A percentile compares a stretch with the other conserved stretches of the same genome.
Conservation (phyloP, 2,797 vertebrate genomes). For the Anabacerthia variegaticeps region DNA sequence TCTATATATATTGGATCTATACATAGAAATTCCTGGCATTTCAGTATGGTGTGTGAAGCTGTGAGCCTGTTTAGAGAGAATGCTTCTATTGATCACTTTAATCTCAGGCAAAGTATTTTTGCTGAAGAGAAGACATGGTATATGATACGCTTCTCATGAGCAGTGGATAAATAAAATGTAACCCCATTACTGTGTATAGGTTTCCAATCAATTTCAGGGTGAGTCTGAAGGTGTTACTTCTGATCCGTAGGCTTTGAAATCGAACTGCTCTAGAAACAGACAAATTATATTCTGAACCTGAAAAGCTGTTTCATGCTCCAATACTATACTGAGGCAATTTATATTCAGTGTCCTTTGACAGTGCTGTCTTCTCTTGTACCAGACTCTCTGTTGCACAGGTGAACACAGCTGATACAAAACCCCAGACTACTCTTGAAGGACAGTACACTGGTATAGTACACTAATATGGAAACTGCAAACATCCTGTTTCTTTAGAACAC, state of each 20-base stretch:
- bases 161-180: neutral
- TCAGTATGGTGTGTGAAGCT: neutral
- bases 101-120: neutral
- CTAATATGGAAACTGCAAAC: neutral
- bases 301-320: neutral
- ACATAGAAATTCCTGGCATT: neutral
- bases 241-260: neutral
- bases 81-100: neutral
- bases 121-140: neutral
- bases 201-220: neutral
- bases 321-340: neutral
- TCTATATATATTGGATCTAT: neutral
- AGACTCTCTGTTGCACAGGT: neutral
- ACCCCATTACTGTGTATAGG: neutral
- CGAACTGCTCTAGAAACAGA: neutral
- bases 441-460: neutral
- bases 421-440: neutral
- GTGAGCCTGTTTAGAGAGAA: neutral
- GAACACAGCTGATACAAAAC: neutral
- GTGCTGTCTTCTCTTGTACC: neutral
- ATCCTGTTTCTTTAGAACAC: neutral
- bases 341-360: neutral
- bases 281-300: neutral
- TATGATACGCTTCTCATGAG: neutral
- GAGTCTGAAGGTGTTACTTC: neutral